These are phyloP conservation scores for Oryzias woworae DNA, from an alignment of 2,113 vertebrate species.

Conservation along the genomic window DNA sequence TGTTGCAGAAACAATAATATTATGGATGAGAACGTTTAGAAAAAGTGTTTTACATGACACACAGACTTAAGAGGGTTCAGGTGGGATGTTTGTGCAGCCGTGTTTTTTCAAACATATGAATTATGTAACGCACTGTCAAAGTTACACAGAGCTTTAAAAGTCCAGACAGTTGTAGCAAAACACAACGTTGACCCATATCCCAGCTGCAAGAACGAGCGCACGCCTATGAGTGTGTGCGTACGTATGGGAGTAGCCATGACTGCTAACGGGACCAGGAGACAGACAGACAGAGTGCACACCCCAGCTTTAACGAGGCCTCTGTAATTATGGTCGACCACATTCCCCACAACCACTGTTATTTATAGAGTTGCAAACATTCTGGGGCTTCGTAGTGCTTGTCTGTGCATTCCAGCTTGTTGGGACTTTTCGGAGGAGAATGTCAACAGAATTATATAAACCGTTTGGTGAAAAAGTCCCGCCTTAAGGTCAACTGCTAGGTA, in stretches of 20 bases:
- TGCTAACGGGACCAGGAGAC: constrained; percentile 57
- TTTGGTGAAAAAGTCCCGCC: constrained; percentile 20
- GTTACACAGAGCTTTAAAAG: constrained; percentile 41
- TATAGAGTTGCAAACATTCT: constrained; percentile 76
- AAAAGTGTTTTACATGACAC: not conserved
- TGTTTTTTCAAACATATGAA: constrained; percentile 37
- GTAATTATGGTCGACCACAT: constrained; percentile 81
- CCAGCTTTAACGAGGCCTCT: constrained; percentile 74
- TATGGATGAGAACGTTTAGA: not conserved
- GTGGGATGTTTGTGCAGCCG: not conserved
- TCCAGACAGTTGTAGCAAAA: constrained; percentile 61
- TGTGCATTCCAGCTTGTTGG: constrained; percentile 70
- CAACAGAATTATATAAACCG: constrained; percentile 73
- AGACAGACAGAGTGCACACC: constrained; percentile 70
- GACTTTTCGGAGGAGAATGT: constrained; percentile 67
- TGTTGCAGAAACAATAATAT: no score
- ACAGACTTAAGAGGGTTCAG: not conserved
- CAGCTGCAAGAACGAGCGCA: constrained; percentile 26
- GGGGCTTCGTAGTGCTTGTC: constrained; percentile 61
- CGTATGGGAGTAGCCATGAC: constrained; percentile 58
- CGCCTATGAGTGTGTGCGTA: constrained; percentile 32
- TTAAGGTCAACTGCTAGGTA: constrained; percentile 5
- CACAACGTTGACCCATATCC: constrained; percentile 55
- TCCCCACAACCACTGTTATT: constrained; percentile 77
- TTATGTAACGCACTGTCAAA: constrained; percentile 53